Evolutionary conservation across 2,113 vertebrate genomes (phyloP).

Genomic region (Eretmochelys imbricata): DNA sequence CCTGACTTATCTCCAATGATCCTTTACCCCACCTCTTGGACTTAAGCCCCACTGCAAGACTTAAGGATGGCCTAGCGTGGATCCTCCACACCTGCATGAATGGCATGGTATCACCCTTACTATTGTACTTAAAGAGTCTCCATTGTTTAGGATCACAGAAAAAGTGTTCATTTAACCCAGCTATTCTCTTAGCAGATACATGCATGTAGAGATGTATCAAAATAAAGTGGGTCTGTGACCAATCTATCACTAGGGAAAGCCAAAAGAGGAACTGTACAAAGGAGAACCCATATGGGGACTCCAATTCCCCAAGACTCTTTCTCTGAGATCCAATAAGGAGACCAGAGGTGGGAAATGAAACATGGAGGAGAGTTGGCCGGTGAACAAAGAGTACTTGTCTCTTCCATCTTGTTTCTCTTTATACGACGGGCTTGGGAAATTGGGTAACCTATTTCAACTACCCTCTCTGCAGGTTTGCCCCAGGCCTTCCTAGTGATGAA

Average conservation of each 20-base stretch:
- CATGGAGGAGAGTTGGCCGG: not conserved
- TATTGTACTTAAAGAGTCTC: not conserved
- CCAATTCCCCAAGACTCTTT: not conserved
- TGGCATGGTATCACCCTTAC: not conserved
- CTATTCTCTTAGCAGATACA: not conserved
- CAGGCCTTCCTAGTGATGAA: not conserved
- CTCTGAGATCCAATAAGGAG: too few relatives aligned
- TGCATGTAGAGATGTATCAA: too few relatives aligned
- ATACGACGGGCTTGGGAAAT: not conserved
- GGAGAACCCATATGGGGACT: not conserved
- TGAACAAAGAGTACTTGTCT: not conserved
- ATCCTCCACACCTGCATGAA: not conserved
- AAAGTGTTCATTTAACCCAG: not conserved
- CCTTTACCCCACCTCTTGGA: not conserved
- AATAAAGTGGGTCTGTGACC: not conserved
- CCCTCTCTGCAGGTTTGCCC: not conserved
- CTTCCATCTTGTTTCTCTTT: not conserved
- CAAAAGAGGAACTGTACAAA: not conserved
- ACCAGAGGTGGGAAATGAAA: not conserved
- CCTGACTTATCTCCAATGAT: not conserved
- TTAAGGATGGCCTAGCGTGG: not conserved
- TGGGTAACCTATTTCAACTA: not conserved
- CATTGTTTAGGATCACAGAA: not conserved
- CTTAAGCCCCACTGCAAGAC: not conserved
- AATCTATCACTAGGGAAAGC: not conserved